Percentiles rank a stretch among this genome's conserved stretches.
These are phyloP conservation scores for Venturia canescens DNA, from an alignment of 1,140 invertebrate genomes.

Conservation along the genomic window DNA sequence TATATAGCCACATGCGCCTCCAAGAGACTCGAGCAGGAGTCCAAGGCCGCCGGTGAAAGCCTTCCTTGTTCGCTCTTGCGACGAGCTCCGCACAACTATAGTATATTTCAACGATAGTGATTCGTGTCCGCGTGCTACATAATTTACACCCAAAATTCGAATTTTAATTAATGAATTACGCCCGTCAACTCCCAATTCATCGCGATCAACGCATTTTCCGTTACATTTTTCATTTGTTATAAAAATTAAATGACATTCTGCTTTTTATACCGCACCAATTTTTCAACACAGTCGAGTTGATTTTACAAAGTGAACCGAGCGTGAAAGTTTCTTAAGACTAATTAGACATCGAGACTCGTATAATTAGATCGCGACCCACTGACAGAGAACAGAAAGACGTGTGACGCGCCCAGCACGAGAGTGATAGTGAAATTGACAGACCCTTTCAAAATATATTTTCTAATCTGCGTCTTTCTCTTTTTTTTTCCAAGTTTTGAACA, in stretches of 20 bases:
- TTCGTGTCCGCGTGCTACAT: neutral
- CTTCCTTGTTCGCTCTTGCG: constrained; percentile 63
- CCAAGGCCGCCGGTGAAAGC: constrained; percentile 69
- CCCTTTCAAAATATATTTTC: neutral
- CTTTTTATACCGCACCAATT: no score
- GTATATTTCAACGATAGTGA: constrained; percentile 30
- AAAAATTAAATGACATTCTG: no score
- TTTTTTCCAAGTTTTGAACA: neutral
- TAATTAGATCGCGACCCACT: constrained; percentile 14
- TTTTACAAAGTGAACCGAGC: no score
- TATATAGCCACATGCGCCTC: constrained; percentile 36
- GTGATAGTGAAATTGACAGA: constrained; percentile 14
- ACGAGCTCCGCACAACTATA: neutral
- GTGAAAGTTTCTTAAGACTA: constrained; percentile 3
- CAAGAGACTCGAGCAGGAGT: constrained; percentile 61
- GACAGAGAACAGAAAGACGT: neutral
- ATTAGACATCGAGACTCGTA: constrained; percentile 16
- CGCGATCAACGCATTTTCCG: no score
- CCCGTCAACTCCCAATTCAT: no score
- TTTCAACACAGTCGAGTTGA: no score
- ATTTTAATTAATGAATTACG: no score
- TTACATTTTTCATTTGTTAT: no score
- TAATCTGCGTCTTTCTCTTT: neutral
- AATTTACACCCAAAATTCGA: no score
- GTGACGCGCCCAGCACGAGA: neutral